phyloP scores from a whole-genome alignment of 2,113 vertebrate genomes.

The Microtus richardsoni region DNA sequence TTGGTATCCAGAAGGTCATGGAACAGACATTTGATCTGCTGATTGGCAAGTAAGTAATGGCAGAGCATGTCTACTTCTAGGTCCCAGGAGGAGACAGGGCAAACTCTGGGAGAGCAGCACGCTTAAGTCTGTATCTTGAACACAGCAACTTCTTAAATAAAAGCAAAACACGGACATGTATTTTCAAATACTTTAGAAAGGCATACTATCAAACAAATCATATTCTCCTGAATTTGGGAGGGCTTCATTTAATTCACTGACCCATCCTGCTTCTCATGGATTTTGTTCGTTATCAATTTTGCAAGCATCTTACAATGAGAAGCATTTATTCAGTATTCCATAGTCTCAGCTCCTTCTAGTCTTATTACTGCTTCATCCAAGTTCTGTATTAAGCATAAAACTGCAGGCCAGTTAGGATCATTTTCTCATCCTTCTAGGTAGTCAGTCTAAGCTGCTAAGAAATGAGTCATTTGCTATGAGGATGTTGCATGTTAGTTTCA shows the following conservation, averaged over 20 bases:
- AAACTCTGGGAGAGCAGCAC: not conserved
- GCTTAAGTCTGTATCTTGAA: slow-evolving; percentile 25
- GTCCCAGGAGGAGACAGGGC: not conserved
- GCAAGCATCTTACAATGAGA: not conserved
- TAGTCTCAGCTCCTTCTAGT: not conserved
- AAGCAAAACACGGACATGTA: not conserved
- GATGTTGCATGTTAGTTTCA: not conserved
- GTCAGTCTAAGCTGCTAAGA: slow-evolving; percentile 53
- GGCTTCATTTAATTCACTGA: not conserved
- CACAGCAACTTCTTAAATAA: slow-evolving; percentile 31
- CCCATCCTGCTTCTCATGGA: not conserved
- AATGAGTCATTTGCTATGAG: not conserved
- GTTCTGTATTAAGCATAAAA: slow-evolving; percentile 53
- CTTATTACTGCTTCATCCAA: not conserved
- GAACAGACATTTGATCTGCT: slow-evolving; percentile 95
- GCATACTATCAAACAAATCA: not conserved
- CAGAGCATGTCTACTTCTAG: not conserved
- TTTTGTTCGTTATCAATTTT: slow-evolving; percentile 30
- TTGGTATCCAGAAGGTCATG: slow-evolving; percentile 98
- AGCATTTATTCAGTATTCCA: not conserved
- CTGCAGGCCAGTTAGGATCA: not conserved
- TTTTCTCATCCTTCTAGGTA: slow-evolving; percentile 36
- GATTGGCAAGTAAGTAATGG: slow-evolving; percentile 91
- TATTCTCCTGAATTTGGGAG: not conserved
- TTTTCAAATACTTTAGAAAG: slow-evolving; percentile 32